These are phyloP conservation scores for Drosophila anomelani DNA, from an alignment of 2,888 invertebrate genomes.

Conservation along the genomic window DNA sequence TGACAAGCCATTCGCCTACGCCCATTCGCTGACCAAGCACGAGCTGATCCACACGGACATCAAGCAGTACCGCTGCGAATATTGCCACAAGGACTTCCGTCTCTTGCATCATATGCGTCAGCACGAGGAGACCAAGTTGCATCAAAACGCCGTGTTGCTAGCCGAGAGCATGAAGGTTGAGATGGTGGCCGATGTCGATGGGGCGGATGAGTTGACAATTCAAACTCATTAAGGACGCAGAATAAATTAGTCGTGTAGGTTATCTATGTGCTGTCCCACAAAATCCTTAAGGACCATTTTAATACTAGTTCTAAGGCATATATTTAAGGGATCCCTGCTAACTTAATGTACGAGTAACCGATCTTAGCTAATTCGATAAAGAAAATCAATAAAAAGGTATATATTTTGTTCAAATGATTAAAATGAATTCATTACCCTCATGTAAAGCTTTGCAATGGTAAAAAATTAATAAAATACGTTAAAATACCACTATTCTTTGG, in stretches of 20 bases:
- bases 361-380: background rate
- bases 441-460: background rate
- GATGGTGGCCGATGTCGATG: conserved; percentile 47
- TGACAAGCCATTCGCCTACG: conserved; percentile 80
- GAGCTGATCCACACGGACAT: conserved; percentile 82
- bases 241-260: conserved; percentile 5
- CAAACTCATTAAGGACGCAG: conserved; percentile 16
- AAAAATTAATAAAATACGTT: background rate
- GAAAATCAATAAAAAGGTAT: background rate
- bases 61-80: conserved; percentile 81
- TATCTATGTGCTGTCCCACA: conserved; percentile 1
- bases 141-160: conserved; percentile 79
- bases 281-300: conserved; percentile 1
- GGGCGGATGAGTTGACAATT: conserved; percentile 12
- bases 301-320: conserved; percentile 5
- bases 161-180: conserved; percentile 64
- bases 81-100: conserved; percentile 82
- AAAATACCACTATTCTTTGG: background rate
- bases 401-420: background rate
- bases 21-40: conserved; percentile 81
- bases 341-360: background rate
- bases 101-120: conserved; percentile 83
- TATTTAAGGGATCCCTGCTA: background rate
- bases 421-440: background rate
- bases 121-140: conserved; percentile 82